Evolutionary conservation across 2,113 vertebrate species (phyloP).

Genomic region (Lagopus leucura): DNA sequence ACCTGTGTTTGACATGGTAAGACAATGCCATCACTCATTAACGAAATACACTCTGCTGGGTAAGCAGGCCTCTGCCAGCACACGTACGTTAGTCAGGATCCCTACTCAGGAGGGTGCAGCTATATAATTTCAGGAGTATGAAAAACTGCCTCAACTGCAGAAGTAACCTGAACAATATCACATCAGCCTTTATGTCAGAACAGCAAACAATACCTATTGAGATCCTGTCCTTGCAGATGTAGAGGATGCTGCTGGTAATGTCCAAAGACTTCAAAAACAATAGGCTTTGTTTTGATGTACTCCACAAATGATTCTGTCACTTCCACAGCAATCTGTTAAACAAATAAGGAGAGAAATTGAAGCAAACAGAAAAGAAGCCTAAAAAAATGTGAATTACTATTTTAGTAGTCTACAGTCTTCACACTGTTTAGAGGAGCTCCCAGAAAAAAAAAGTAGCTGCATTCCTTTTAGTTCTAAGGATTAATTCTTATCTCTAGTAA

Average conservation of each 20-base stretch:
- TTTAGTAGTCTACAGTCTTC: neutral
- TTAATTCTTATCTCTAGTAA: neutral
- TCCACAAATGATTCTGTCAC: conserved; percentile 97
- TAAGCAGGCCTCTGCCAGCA: neutral
- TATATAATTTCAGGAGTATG: neutral
- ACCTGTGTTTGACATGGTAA: neutral
- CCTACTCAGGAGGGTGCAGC: neutral
- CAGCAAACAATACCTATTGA: conserved; percentile 82
- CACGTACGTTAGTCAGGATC: neutral
- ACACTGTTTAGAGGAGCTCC: neutral
- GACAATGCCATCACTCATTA: neutral
- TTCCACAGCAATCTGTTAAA: conserved; percentile 91
- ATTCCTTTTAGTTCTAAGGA: neutral
- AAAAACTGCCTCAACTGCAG: neutral
- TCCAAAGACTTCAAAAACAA: conserved; percentile 98
- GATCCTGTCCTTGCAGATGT: conserved; percentile 90
- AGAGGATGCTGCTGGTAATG: conserved; percentile 96
- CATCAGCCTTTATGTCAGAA: neutral
- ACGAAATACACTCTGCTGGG: neutral
- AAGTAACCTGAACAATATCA: neutral
- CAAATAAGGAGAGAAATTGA: neutral
- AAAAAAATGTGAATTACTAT: neutral
- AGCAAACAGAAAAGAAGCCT: neutral
- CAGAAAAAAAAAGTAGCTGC: neutral
- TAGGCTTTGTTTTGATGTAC: conserved; percentile 94